A percentile compares a stretch with the other conserved stretches of the same genome.
Evolutionary conservation across 2,113 vertebrate genomes (phyloP).

Genomic region (Oncorhynchus masou): DNA sequence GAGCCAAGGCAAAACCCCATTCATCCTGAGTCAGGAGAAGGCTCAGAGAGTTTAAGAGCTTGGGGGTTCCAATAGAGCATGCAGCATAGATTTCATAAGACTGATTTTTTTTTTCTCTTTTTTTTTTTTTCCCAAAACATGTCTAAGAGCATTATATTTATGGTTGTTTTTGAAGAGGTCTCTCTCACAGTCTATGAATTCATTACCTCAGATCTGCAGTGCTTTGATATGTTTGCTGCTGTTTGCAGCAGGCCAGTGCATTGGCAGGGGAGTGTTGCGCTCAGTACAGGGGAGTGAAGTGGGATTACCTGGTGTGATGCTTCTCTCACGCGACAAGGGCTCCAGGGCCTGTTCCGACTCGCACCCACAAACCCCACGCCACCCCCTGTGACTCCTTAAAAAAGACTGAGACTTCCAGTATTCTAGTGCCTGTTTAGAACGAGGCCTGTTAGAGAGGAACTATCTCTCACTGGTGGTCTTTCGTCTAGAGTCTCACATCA

Average conservation of each 20-base stretch:
- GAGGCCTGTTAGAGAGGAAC: not conserved
- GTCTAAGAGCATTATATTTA: slow-evolving; percentile 33
- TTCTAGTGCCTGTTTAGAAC: slow-evolving; percentile 21
- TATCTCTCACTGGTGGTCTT: slow-evolving; percentile 12
- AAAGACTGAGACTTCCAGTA: not conserved
- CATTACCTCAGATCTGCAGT: slow-evolving; percentile 42
- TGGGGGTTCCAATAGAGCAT: slow-evolving; percentile 23
- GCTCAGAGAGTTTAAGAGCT: slow-evolving; percentile 6
- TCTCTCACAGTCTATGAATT: slow-evolving; percentile 38
- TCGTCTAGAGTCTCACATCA: not conserved
- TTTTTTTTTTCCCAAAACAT: not conserved
- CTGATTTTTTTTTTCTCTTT: slow-evolving; percentile 23
- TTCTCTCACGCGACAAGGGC: slow-evolving; percentile 70
- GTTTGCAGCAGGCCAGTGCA: slow-evolving; percentile 52
- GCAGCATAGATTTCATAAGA: not conserved
- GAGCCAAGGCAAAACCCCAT: slow-evolving; percentile 45
- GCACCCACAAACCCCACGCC: slow-evolving; percentile 32
- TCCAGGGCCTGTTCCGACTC: slow-evolving; percentile 60
- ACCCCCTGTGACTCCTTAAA: slow-evolving; percentile 24
- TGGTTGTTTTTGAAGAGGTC: slow-evolving; percentile 18
- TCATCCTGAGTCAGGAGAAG: slow-evolving; percentile 58
- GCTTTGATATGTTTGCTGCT: slow-evolving; percentile 57
- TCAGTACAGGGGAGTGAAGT: slow-evolving; percentile 11
- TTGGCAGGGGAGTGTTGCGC: slow-evolving; percentile 32
- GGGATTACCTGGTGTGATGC: slow-evolving; percentile 55